Conservation (phyloP, 2,888 invertebrate genomes). For the Spialia ferax region DNA sequence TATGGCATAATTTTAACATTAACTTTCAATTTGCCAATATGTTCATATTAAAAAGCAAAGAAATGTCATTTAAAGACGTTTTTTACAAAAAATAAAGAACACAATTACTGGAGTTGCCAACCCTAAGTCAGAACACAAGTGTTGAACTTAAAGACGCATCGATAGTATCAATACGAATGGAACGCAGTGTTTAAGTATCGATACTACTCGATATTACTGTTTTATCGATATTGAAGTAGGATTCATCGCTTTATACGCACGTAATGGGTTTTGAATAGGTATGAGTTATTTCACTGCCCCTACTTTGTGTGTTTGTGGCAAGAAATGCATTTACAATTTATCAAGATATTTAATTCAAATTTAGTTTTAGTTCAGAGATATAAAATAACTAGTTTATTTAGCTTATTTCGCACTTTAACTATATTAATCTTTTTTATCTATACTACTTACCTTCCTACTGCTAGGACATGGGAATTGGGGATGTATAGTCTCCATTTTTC, state of each 20-base stretch:
- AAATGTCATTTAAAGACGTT: too few species aligned
- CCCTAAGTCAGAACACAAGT: constrained; percentile 28
- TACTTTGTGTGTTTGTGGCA: background rate
- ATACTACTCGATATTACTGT: constrained; percentile 33
- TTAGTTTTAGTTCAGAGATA: too few species aligned
- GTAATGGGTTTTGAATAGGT: constrained; percentile 26
- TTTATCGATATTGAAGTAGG: constrained; percentile 29
- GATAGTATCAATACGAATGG: constrained; percentile 38
- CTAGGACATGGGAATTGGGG: too few species aligned
- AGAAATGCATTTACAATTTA: background rate
- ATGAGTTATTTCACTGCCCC: constrained; percentile 9
- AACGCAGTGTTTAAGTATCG: constrained; percentile 38
- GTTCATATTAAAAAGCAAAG: too few species aligned
- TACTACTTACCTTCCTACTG: too few species aligned
- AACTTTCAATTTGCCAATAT: too few species aligned
- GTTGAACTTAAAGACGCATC: constrained; percentile 38
- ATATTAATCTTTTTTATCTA: too few species aligned
- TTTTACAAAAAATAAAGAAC: background rate
- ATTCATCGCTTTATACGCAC: constrained; percentile 30
- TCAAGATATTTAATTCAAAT: too few species aligned
- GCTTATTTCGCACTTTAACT: too few species aligned
- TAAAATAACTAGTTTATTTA: too few species aligned
- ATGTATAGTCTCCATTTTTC: too few species aligned
- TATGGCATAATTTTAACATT: too few species aligned
- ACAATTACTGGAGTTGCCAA: background rate